Evolutionary conservation across 2,797 vertebrate genomes (phyloP).

Genomic region (Orestias chungarensis): DNA sequence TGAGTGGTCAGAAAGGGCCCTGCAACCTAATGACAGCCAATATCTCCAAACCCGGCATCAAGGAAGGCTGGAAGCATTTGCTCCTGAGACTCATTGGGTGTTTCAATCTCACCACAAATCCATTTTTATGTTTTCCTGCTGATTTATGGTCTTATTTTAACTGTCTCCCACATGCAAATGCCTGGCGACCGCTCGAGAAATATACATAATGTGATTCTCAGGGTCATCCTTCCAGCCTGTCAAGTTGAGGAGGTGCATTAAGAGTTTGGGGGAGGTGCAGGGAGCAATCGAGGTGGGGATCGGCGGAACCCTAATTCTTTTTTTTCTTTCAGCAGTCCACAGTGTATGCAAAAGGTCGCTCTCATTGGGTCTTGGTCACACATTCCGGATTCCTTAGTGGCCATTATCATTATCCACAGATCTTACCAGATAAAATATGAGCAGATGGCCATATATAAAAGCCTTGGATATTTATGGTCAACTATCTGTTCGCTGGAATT

Average conservation of each 20-base stretch:
- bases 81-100: slow-evolving; percentile 77
- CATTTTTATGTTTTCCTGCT: slow-evolving; percentile 83
- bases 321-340: slow-evolving; percentile 56
- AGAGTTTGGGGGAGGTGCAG: slow-evolving; percentile 6
- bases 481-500: slow-evolving; percentile 45
- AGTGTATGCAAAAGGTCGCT: slow-evolving; percentile 51
- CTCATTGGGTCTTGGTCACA: slow-evolving; percentile 61
- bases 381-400: slow-evolving; percentile 66
- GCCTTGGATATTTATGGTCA: slow-evolving; percentile 16
- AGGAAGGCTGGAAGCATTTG: slow-evolving; percentile 79
- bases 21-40: slow-evolving; percentile 78
- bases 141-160: slow-evolving; percentile 87
- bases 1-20: slow-evolving; percentile 75
- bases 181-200: slow-evolving; percentile 74
- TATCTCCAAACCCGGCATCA: slow-evolving; percentile 47
- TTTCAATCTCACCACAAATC: slow-evolving; percentile 83
- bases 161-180: slow-evolving; percentile 85
- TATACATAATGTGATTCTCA: slow-evolving; percentile 86
- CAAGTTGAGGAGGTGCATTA: slow-evolving; percentile 52
- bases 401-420: slow-evolving; percentile 18
- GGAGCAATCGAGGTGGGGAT: background rate
- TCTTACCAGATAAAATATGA: background rate
- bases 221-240: slow-evolving; percentile 84
- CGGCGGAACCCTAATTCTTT: slow-evolving; percentile 66
- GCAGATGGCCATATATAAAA: slow-evolving; percentile 32